A percentile compares a stretch with the other conserved stretches of the same genome.
Evolutionary conservation across 2,113 vertebrate species (phyloP).

Genomic region (Sialia sialis): DNA sequence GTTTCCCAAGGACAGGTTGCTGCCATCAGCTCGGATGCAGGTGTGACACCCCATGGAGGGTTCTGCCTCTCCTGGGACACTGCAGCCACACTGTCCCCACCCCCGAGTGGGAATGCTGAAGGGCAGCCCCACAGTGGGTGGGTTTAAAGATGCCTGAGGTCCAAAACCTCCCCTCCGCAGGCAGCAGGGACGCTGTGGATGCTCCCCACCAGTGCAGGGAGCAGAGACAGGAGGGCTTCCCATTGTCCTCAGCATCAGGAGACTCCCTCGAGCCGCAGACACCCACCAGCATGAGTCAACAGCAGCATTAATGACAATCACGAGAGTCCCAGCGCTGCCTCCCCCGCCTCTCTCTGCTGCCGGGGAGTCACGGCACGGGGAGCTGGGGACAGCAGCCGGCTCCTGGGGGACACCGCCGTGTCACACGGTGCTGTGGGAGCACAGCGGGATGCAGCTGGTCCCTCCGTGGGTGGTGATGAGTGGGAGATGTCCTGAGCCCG

Average conservation of each 20-base stretch:
- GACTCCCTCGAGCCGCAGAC: not conserved
- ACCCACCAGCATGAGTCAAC: constrained; percentile 36
- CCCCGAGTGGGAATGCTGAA: rapidly evolving
- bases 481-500: not conserved
- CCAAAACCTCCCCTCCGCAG: not conserved
- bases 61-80: not conserved
- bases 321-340: not conserved
- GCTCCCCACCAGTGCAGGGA: not conserved
- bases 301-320: not conserved
- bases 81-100: not conserved
- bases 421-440: rapidly evolving
- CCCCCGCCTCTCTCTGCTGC: not conserved
- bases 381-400: not conserved
- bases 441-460: not conserved
- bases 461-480: not conserved
- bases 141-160: not conserved
- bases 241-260: not conserved
- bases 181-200: not conserved
- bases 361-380: rapidly evolving
- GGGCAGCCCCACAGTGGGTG: not conserved
- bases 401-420: rapidly evolving
- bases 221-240: not conserved
- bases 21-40: not conserved
- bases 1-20: not conserved
- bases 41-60: not conserved